Evolutionary conservation across 2,888 invertebrate genomes (phyloP).

Genomic region (Slavum lentiscoides): DNA sequence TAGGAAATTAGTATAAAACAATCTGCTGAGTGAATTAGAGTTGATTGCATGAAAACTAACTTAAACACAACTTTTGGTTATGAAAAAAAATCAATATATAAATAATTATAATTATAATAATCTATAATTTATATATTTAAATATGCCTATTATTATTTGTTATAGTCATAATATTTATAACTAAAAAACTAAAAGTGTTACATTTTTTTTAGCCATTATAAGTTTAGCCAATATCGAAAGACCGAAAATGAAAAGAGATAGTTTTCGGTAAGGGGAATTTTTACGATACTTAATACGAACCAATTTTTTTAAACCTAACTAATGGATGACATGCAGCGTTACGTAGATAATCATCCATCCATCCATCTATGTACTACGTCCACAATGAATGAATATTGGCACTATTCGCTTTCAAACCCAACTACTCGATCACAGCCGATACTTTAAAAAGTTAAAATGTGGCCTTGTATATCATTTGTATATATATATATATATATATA

Average conservation of each 20-base stretch:
- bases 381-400: neutral
- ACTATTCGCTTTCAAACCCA: neutral
- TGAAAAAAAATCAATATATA: too few species aligned
- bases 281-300: neutral
- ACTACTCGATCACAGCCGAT: conserved; percentile 5
- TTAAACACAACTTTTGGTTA: too few species aligned
- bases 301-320: conserved; percentile 5
- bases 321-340: neutral
- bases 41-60: too few species aligned
- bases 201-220: neutral
- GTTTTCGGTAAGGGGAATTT: neutral
- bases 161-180: neutral
- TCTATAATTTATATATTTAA: neutral
- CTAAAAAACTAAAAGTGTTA: neutral
- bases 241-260: conserved; percentile 3
- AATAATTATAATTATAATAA: neutral
- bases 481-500: neutral
- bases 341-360: conserved; percentile 12
- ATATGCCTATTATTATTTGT: neutral
- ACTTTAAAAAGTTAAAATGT: conserved; percentile 10
- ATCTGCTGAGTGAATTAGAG: too few species aligned
- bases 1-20: neutral
- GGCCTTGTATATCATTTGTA: neutral
- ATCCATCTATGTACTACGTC: neutral
- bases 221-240: neutral